phyloP scores from a whole-genome alignment of 2,888 invertebrate species.

The Hirtodrosophila cameraria region DNA sequence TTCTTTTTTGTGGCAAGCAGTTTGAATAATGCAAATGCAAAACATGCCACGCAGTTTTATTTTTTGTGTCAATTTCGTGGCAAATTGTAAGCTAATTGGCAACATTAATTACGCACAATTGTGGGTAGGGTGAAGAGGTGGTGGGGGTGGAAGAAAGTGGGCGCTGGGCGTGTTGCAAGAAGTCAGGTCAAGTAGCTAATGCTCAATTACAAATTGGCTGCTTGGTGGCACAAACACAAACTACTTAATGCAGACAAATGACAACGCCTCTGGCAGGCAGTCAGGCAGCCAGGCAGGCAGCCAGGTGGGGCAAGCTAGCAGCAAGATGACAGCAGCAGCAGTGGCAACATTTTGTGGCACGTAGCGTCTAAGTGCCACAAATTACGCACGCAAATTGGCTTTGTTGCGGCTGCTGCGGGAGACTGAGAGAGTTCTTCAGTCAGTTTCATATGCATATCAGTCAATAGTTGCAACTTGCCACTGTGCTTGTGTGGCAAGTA shows the following conservation, averaged over 20 bases:
- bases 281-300: no score
- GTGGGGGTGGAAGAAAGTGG: not conserved
- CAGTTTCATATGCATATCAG: slow-evolving; percentile 49
- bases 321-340: slow-evolving; percentile 54
- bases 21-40: not conserved
- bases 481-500: slow-evolving; percentile 7
- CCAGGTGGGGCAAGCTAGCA: no score
- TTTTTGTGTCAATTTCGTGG: slow-evolving; percentile 21
- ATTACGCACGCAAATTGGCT: slow-evolving; percentile 80
- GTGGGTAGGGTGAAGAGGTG: not conserved
- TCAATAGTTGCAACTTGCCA: slow-evolving; percentile 45
- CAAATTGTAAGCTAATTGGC: slow-evolving; percentile 61
- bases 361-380: slow-evolving; percentile 75
- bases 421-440: no score
- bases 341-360: slow-evolving; percentile 50
- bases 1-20: no score
- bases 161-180: not conserved
- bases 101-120: slow-evolving; percentile 70
- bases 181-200: slow-evolving; percentile 52
- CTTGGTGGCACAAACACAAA: slow-evolving; percentile 2
- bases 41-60: slow-evolving; percentile 1
- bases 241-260: slow-evolving; percentile 74
- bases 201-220: slow-evolving; percentile 69
- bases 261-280: no score
- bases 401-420: slow-evolving; percentile 48